These are phyloP conservation scores for Manacus vitellinus DNA, from an alignment of 2,113 vertebrate species.

Conservation along the genomic window DNA sequence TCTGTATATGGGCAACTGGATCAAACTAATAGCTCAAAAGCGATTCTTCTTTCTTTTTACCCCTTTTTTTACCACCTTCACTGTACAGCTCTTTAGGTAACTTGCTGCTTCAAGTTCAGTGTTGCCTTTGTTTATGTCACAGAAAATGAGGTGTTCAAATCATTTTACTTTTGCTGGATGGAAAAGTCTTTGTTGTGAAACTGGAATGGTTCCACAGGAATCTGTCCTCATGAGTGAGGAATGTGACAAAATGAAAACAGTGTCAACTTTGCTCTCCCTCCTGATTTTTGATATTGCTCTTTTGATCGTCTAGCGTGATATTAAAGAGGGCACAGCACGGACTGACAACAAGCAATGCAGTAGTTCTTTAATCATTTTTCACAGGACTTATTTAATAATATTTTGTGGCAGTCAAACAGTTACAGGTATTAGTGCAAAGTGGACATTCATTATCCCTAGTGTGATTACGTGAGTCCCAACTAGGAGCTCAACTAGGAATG, in stretches of 20 bases:
- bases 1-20: background rate
- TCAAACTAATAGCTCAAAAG: background rate
- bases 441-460: background rate
- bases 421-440: background rate
- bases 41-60: background rate
- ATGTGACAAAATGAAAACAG: constrained; percentile 9
- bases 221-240: constrained; percentile 39
- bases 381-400: background rate
- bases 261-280: constrained; percentile 26
- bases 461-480: background rate
- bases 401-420: background rate
- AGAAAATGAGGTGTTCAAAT: constrained; percentile 42
- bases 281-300: background rate
- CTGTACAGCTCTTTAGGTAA: background rate
- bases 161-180: background rate
- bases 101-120: background rate
- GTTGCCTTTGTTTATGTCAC: constrained; percentile 21
- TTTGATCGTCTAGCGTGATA: background rate
- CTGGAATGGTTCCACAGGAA: constrained; percentile 14
- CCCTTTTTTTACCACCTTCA: background rate
- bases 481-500: background rate
- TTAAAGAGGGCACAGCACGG: background rate
- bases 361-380: background rate
- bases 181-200: constrained; percentile 35
- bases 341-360: background rate